Conservation (phyloP, 2,888 invertebrate genomes). For the Stenurella melanura region DNA sequence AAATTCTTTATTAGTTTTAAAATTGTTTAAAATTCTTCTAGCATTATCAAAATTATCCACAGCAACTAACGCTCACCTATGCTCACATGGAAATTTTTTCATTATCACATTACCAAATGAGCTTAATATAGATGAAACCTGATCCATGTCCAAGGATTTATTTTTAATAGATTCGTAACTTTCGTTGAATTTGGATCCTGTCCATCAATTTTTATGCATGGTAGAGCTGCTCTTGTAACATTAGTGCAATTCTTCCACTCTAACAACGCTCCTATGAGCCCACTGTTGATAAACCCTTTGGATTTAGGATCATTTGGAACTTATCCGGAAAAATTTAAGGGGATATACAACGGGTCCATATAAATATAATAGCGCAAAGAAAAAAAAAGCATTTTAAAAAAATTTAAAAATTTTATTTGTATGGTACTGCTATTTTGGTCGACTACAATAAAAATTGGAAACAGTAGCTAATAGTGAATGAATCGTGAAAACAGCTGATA, state of each 20-base stretch:
- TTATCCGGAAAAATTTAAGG: conserved; percentile 82
- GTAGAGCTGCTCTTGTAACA: conserved; percentile 76
- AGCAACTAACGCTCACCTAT: conserved; percentile 78
- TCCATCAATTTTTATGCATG: conserved; percentile 76
- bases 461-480: too few relatives aligned
- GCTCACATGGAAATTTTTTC: conserved; percentile 74
- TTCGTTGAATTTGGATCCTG: conserved; percentile 74
- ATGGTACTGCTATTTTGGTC: too few relatives aligned
- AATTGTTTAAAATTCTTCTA: conserved; percentile 61
- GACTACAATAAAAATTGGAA: too few relatives aligned
- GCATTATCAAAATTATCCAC: conserved; percentile 75
- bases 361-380: too few relatives aligned
- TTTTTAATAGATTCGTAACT: conserved; percentile 67
- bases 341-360: too few relatives aligned
- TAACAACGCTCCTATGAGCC: conserved; percentile 74
- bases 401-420: too few relatives aligned
- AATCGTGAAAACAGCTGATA: too few relatives aligned
- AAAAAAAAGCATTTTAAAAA: too few relatives aligned
- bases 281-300: conserved; percentile 74
- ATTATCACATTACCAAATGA: conserved; percentile 80
- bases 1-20: conserved; percentile 60
- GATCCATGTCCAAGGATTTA: conserved; percentile 63
- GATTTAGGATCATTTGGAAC: conserved; percentile 73
- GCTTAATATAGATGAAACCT: conserved; percentile 76
- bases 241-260: conserved; percentile 77